A percentile compares a stretch with the other conserved stretches of the same genome.
phyloP scores from a whole-genome alignment of 2,113 vertebrate genomes.

The Oreocharis arfaki region DNA sequence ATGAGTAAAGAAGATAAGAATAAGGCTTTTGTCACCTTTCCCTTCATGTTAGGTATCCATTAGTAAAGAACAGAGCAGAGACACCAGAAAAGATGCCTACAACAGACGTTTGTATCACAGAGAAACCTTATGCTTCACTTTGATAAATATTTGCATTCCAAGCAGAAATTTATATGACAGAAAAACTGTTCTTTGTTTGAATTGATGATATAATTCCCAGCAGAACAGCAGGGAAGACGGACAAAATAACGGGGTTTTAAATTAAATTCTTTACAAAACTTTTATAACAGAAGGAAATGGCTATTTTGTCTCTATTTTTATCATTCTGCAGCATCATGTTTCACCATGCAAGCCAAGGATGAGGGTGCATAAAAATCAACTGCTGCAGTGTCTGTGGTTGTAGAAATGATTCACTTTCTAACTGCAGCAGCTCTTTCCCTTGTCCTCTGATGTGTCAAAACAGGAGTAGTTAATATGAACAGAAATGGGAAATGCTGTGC shows the following conservation, averaged over 20 bases:
- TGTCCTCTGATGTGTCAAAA: neutral
- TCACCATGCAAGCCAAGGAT: neutral
- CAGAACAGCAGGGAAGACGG: neutral
- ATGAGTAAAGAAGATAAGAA: neutral
- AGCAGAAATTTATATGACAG: neutral
- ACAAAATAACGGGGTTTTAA: neutral
- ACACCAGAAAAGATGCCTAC: neutral
- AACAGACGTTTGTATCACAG: neutral
- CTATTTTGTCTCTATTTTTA: neutral
- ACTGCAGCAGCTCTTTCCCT: neutral
- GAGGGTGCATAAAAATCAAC: neutral
- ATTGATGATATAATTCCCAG: neutral
- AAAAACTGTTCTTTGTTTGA: neutral
- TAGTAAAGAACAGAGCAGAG: neutral
- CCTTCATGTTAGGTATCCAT: neutral
- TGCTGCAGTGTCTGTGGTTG: rapidly evolving
- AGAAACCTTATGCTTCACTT: neutral
- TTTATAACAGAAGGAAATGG: neutral
- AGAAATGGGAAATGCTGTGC: neutral
- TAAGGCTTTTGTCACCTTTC: neutral
- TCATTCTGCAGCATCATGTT: neutral
- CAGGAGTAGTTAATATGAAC: rapidly evolving
- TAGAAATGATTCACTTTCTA: neutral
- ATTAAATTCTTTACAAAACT: neutral
- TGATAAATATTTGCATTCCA: neutral